A percentile compares a stretch with the other conserved stretches of the same genome.
These are phyloP conservation scores for Chaenocephalus aceratus DNA, from an alignment of 2,113 vertebrate species.

Conservation along the genomic window DNA sequence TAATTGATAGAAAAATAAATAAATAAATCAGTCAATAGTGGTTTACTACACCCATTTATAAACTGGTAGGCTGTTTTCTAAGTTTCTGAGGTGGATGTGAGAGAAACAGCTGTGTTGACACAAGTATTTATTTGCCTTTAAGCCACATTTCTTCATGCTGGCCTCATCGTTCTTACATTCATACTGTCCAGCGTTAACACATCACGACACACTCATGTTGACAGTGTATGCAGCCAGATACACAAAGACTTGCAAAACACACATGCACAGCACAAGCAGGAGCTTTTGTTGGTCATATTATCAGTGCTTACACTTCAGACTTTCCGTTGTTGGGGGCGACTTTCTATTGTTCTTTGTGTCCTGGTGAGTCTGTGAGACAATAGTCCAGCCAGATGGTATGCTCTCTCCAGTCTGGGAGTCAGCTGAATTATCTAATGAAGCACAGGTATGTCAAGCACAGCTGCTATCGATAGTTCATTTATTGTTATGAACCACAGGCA, in stretches of 20 bases:
- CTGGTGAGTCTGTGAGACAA: slow-evolving; percentile 40
- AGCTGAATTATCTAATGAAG: slow-evolving; percentile 62
- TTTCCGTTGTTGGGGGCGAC: background rate
- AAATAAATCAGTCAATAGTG: background rate
- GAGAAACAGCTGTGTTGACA: slow-evolving; percentile 31
- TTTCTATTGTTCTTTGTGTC: slow-evolving; percentile 50
- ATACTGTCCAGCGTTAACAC: slow-evolving; percentile 33
- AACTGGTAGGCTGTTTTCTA: background rate
- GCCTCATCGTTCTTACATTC: slow-evolving; percentile 46
- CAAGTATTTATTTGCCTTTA: slow-evolving; percentile 25
- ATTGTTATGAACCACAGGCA: slow-evolving; percentile 1
- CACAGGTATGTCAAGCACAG: slow-evolving; percentile 58
- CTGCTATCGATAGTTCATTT: slow-evolving; percentile 41
- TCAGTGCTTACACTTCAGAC: slow-evolving; percentile 27
- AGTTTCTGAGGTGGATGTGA: slow-evolving; percentile 18
- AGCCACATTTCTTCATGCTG: slow-evolving; percentile 44
- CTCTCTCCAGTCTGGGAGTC: slow-evolving; percentile 42
- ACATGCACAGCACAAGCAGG: slow-evolving; percentile 11
- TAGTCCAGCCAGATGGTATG: slow-evolving; percentile 38
- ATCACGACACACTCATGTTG: slow-evolving; percentile 32
- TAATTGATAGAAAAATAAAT: background rate
- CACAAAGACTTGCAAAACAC: slow-evolving; percentile 19
- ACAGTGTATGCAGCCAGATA: slow-evolving; percentile 24
- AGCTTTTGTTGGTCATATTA: slow-evolving; percentile 42
- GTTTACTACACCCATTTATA: background rate